Base-by-base conservation (phyloP, 2,888 invertebrate genomes). In the Cryptocephalus moraei region DNA sequence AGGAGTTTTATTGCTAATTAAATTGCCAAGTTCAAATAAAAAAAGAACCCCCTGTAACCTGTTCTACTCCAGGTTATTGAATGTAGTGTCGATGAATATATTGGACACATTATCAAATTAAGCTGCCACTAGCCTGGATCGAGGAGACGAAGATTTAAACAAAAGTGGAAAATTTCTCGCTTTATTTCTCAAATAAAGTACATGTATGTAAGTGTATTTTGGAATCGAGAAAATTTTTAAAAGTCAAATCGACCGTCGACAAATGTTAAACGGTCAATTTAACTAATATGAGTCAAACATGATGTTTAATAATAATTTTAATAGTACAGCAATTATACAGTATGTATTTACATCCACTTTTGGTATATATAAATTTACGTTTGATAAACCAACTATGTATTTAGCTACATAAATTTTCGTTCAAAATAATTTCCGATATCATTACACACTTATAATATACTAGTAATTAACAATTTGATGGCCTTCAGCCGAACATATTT, bases 171-270 rank as follows among this genome's bases (percentile, higher is more conserved):
- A 22, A 22, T 22, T 40, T 40, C 56, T 53, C 52, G 47, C 53
- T 58, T 64, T 60, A 59, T 64, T 63, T 62, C 55, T 57, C 62
- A 67, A 67, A 67, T 66, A 64, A 66, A 66, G 60, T 66, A 66
- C 65, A 67, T 65, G 22, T 22, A 22, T 22, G 2, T 64, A 62
- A 63, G 60, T 62, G 61, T 61, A 60, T 58, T 61, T 62, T 56
- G 59, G 58, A 59, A 59, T 56, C 53, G 54, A 56, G 55, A 57
- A 50, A 41, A 40, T 51, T n/a, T 36, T 36, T 36, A n/a, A 36
- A 12, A 36, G 9, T 36, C 3, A 36, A 36, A 36, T 36, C 36
- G 12, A 36, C n/a, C 36, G 12, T 36, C 11, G 36, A 36, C 11
- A 36, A 9, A 11, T 36, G 12, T 36, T 36, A 2, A 36, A 12